Base-by-base conservation (phyloP, 2,888 invertebrate species). In the Laspeyria flexula region DNA sequence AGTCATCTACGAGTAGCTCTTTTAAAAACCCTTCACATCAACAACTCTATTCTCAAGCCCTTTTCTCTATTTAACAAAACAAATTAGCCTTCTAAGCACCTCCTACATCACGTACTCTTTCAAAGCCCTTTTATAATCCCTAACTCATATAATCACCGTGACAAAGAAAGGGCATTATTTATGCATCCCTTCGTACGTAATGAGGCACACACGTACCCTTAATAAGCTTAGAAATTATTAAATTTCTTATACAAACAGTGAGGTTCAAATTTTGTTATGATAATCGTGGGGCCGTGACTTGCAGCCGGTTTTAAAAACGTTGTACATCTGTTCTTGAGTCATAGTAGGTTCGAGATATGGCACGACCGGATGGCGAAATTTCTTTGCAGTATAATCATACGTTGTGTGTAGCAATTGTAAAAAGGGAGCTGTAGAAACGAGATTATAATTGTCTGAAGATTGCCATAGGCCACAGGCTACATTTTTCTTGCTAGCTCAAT, bases 191-290 rank as follows among this genome's bases (percentile, higher is more conserved):
- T 61, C 56, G 56, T 37, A 35, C 55, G 18, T 35, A 58, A 69
- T 70, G 60, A 69, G 70, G 51, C 33, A 58, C 62, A 49, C 70
- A 63, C 71, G 59, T 56, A 58, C 47, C 49, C 63, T 47, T 64
- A 69, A 66, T 70, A 57, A 61, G 67, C 55, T 64, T 63, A 52
- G 50, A 38, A 58, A 57, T 69, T 23, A 70, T 69, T 70, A 66
- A 63, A 70, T 69, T 69, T 70, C 68, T 66, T 59, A 54, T 57
- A 63, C 60, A 70, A 65, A 59, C 70, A 42, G 27, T 50, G 46
- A 13, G 39, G 47, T 37, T 53, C 33, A 62, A 60, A 69, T 56
- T 58, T 54, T 54, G 55, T 69, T 70, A 66, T 64, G 63, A 42
- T 66, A 70, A 69, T 70, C 53, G 33, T 41, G 52, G 6, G 25